phyloP scores from a whole-genome alignment of 2,797 vertebrate genomes.

The Pseudochirops corinnae region DNA sequence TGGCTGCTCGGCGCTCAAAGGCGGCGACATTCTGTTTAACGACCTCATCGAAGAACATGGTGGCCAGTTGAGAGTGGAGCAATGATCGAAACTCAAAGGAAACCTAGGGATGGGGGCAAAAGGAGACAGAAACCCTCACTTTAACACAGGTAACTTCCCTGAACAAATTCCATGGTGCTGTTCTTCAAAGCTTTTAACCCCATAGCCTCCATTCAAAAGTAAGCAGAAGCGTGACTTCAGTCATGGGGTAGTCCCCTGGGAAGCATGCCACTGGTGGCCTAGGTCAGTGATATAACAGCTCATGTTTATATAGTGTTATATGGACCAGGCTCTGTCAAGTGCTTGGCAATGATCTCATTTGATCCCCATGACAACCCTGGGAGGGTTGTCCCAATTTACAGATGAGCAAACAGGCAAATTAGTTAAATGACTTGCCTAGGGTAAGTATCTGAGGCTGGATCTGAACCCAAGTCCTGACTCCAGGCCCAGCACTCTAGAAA shows the following conservation, averaged over 20 bases:
- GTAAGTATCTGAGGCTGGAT: background rate
- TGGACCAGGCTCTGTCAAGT: too few species aligned
- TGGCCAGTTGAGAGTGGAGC: slow-evolving; percentile 95
- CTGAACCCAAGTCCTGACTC: background rate
- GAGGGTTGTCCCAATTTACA: too few species aligned
- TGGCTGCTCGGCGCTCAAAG: slow-evolving; percentile 92
- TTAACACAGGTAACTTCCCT: slow-evolving; percentile 25
- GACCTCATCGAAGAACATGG: slow-evolving; percentile 97
- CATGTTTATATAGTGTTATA: background rate
- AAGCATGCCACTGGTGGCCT: background rate
- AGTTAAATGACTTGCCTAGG: background rate
- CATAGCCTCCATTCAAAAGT: background rate
- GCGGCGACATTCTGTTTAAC: slow-evolving; percentile 96
- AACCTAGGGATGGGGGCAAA: slow-evolving; percentile 87
- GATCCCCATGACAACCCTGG: too few species aligned
- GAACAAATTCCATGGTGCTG: slow-evolving; percentile 17
- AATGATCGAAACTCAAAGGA: slow-evolving; percentile 97
- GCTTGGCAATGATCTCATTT: background rate
- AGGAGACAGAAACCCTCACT: slow-evolving; percentile 46
- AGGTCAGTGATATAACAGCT: background rate
- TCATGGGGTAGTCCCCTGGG: background rate
- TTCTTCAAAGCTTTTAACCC: background rate
- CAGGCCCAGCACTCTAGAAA: background rate
- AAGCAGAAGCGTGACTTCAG: background rate
- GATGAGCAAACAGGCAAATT: background rate